Evolutionary conservation across 2,888 invertebrate species (phyloP).

Genomic region (Smittia aterrima): DNA sequence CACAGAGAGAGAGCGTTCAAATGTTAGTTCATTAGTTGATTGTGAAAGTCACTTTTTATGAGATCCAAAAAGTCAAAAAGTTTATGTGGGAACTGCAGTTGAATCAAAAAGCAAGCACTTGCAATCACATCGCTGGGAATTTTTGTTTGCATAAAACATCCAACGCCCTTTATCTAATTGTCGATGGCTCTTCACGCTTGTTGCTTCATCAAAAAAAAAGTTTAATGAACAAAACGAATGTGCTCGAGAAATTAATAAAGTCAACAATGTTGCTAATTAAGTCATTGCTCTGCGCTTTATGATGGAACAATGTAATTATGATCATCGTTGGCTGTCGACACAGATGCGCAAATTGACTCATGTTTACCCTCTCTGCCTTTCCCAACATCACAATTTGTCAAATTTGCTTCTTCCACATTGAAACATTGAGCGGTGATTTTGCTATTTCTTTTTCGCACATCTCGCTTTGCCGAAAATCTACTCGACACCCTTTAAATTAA

Average conservation of each 20-base stretch:
- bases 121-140: not conserved
- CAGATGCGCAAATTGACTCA: slow-evolving; percentile 36
- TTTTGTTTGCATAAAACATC: not conserved
- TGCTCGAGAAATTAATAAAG: slow-evolving; percentile 25
- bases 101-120: not conserved
- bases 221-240: not conserved
- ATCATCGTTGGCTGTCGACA: slow-evolving; percentile 22
- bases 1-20: not conserved
- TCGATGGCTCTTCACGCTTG: not conserved
- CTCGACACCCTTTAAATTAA: slow-evolving; percentile 41
- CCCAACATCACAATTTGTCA: slow-evolving; percentile 35
- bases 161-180: not conserved
- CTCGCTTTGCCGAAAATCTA: not conserved
- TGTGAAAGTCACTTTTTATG: slow-evolving; percentile 11
- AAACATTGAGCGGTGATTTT: not conserved
- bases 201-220: not conserved
- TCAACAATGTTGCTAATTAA: slow-evolving; percentile 38
- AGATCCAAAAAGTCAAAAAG: not conserved
- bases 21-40: slow-evolving; percentile 41
- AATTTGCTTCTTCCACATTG: slow-evolving; percentile 24
- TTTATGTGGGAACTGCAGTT: not conserved
- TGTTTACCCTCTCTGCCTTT: not conserved
- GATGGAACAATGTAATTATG: slow-evolving; percentile 31
- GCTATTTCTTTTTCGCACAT: not conserved
- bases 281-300: slow-evolving; percentile 2